Evolutionary conservation across 64 coral and sea anemone species (phyloP), one percentile per base, ranked within the genome.

Genomic region (Montipora efflorescens): DNA sequence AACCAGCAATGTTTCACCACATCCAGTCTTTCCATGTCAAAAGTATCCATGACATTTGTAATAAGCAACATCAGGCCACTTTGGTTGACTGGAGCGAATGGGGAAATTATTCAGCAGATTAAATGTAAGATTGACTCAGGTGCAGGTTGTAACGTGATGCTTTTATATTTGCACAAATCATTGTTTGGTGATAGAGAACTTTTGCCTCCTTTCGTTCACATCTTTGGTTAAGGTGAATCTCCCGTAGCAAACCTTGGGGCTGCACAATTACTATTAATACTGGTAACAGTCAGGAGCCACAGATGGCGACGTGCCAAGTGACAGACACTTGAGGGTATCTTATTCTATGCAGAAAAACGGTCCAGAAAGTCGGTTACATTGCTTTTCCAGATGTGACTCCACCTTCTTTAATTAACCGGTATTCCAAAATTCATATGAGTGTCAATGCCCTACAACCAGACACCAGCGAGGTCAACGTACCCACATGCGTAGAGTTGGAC

Each of bases 251-350:
- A 46, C 74, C 74, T 76, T 14, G 4, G 74, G 15, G 74, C 36
- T 13, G 74, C 28, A 76, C 74, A 14, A 76, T 76, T 76, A 44
- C 74, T 28, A 76, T 76, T 76, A 0, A 76, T 47, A 76, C 44
- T 76, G 74, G 74, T 46, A 44, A 76, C 21, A 46, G 23, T 45
- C 74, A 76, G 43, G 23, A 76, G 25, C 74, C 74, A 76, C 74
- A 76, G 74, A 76, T 76, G 22, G 74, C 74, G 43, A 76, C 74
- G 7, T 76, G 43, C 36, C 74, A 76, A 76, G 74, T 76, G 77
- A 52, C 77, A 7, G 77, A 79, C 36, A 79, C 77, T 52, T 47
- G 48, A 79, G 47, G 77, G 19, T 79, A 52, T 79, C 48, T 50
- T 44, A 79, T 79, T 18, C 77, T n/a, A 79, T 47, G 77, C 25